Percentiles rank a stretch among this genome's conserved stretches.
Conservation (phyloP, 2,113 vertebrate genomes). For the Heterocephalus glaber region DNA sequence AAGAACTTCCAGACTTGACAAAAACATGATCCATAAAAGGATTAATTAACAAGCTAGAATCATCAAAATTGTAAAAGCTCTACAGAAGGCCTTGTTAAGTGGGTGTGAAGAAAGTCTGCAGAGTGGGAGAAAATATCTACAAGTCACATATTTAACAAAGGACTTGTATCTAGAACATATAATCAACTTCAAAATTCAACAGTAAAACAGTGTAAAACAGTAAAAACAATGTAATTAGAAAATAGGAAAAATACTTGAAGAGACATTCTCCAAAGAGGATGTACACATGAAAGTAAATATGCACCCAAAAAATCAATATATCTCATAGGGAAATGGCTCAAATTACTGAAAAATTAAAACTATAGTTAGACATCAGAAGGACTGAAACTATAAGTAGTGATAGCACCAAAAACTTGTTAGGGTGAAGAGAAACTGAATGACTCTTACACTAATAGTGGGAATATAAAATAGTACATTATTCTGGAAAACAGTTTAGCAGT, state of each 20-base stretch:
- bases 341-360: conserved; percentile 9
- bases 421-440: neutral
- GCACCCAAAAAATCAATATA: neutral
- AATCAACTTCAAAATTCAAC: neutral
- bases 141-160: neutral
- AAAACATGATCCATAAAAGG: neutral
- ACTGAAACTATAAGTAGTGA: neutral
- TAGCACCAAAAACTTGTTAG: neutral
- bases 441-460: neutral
- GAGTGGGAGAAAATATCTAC: neutral
- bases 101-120: neutral
- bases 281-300: neutral
- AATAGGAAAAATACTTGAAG: neutral
- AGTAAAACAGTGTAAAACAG: neutral
- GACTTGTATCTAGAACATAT: neutral
- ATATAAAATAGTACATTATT: neutral
- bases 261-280: neutral
- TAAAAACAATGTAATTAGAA: neutral
- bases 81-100: neutral
- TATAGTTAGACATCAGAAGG: neutral
- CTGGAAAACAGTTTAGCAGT: neutral
- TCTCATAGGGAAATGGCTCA: neutral
- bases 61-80: neutral
- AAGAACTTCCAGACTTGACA: neutral
- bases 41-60: neutral